These are phyloP conservation scores for Drosophila albomicans DNA, from an alignment of 1,140 invertebrate genomes.

Conservation along the genomic window DNA sequence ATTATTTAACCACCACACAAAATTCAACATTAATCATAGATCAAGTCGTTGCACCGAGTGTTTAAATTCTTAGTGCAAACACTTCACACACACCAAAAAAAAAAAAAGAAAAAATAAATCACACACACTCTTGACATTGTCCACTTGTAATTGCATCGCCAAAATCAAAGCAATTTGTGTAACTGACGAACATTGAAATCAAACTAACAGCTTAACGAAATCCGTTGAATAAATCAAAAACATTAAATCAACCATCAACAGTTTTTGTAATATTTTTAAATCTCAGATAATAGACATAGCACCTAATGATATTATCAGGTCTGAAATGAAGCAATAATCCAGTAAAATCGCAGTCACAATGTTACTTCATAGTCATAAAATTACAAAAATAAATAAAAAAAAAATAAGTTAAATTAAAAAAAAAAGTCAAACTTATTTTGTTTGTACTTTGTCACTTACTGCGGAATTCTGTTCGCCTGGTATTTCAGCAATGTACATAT, in stretches of 20 bases:
- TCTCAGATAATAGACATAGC: too few relatives aligned
- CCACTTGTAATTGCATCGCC: background rate
- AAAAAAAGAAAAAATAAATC: background rate
- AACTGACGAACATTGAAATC: conserved; percentile 25
- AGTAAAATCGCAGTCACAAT: too few relatives aligned
- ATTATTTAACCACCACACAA: conserved; percentile 17
- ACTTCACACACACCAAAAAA: background rate
- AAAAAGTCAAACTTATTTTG: too few relatives aligned
- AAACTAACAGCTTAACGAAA: conserved; percentile 19
- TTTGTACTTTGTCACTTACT: too few relatives aligned
- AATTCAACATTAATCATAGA: background rate
- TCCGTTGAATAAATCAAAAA: conserved; percentile 34
- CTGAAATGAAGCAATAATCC: too few relatives aligned
- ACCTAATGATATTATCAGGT: too few relatives aligned
- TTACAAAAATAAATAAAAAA: too few relatives aligned
- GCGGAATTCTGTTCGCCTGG: too few relatives aligned
- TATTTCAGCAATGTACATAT: too few relatives aligned
- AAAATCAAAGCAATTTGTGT: conserved; percentile 22
- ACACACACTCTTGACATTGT: conserved; percentile 4
- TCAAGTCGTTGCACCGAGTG: background rate
- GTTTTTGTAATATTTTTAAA: background rate
- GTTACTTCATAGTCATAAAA: too few relatives aligned
- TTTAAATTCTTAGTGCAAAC: background rate
- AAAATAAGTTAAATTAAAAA: too few relatives aligned
- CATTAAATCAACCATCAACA: conserved; percentile 25